Conservation (phyloP, 2,113 vertebrate genomes). For the Sceloporus undulatus region DNA sequence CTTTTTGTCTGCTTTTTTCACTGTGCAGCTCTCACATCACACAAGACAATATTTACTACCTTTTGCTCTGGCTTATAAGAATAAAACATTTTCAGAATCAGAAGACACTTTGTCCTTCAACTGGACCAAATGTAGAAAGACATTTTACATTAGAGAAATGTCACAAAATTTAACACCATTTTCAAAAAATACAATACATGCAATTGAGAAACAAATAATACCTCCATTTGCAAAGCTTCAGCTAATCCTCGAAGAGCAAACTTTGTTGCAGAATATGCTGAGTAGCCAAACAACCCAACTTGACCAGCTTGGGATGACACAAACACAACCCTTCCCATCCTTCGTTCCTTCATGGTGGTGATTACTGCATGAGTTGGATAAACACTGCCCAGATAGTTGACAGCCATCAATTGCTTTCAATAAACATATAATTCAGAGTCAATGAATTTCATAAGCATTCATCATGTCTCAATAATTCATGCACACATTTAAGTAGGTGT, state of each 20-base stretch:
- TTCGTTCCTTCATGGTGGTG: conserved; percentile 94
- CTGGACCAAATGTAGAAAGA: background rate
- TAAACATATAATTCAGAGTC: conserved; percentile 22
- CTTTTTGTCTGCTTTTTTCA: too few species aligned
- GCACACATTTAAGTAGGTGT: background rate
- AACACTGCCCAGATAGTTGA: conserved; percentile 97
- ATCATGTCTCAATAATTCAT: background rate
- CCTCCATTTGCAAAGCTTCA: conserved; percentile 98
- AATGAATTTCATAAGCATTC: background rate
- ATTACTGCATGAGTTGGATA: conserved; percentile 94
- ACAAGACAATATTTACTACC: background rate
- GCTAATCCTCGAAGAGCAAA: conserved; percentile 94
- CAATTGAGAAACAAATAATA: conserved; percentile 47
- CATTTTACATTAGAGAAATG: background rate
- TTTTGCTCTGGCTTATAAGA: background rate
- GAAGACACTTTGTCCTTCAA: background rate
- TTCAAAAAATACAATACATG: background rate
- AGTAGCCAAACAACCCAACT: conserved; percentile 92
- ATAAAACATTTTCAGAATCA: background rate
- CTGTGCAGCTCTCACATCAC: too few species aligned
- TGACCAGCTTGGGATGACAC: conserved; percentile 97
- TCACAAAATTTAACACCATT: background rate
- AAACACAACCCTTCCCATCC: conserved; percentile 95
- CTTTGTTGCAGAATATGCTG: conserved; percentile 95
- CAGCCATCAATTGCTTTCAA: conserved; percentile 90